Base-by-base conservation (phyloP, 1,140 invertebrate genomes). In the Drosophila quadrilineata region DNA sequence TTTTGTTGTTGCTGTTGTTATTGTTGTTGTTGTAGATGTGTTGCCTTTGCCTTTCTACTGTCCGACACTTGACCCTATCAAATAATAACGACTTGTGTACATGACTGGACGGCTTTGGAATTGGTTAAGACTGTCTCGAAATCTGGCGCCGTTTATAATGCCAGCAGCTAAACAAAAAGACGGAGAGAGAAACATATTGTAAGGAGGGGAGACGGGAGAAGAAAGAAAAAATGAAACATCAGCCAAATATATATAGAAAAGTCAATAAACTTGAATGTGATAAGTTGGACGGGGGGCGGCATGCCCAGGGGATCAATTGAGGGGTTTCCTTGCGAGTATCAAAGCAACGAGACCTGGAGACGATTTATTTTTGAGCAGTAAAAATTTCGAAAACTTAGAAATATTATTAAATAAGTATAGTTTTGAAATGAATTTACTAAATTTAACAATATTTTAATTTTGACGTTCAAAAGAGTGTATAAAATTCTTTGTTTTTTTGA, bases 141-240 rank as follows among this genome's bases (percentile, higher is more conserved):
- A 84, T 85, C 77, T 84, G 77, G 77, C 77, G 77, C 77, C 77
- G 77, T 64, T 84, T 77, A 79, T 79, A 85, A 14, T 63, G 79
- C 77, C 79, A 45, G 57, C 69, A 70, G 77, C 73, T 76, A 84
- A 82, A 76, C 71, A 75, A 74, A 48, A 65, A 54, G 22, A 49
- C 9, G 40, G 36, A 8, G 29, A 40, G 2, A 45, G 9, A 6
- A 56, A 46, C 12, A 62, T n/a, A n/a, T n/a, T n/a, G n/a, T n/a
- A n/a, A n/a, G n/a, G n/a, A n/a, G n/a, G n/a, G n/a, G n/a, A n/a
- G n/a, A n/a, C n/a, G n/a, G n/a, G n/a, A n/a, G n/a, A 26, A 12
- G 54, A 31, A 14, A 22, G 31, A 26, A 35, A 56, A 68, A 82
- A 70, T 82, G 58, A 70, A 77, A 84, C 73, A 76, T 84, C 77